A percentile compares a stretch with the other conserved stretches of the same genome.
Conservation (phyloP, 1,140 invertebrate genomes). For the Hyles euphorbiae region DNA sequence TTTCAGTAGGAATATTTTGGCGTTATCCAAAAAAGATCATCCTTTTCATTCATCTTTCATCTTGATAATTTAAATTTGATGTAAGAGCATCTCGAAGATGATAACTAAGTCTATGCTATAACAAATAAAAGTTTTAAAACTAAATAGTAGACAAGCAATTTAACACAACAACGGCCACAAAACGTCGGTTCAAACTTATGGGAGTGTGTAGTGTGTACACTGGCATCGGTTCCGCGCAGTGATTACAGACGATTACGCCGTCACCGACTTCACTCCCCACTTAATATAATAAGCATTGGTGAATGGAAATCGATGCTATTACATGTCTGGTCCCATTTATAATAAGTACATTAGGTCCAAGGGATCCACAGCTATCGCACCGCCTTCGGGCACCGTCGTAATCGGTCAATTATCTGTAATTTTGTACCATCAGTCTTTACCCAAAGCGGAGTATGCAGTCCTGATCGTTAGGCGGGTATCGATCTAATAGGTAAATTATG, state of each 20-base stretch:
- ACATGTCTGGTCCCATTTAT: constrained; percentile 66
- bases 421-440: constrained; percentile 72
- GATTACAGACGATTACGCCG: constrained; percentile 65
- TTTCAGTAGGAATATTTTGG: too few relatives aligned
- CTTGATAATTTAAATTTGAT: too few relatives aligned
- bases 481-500: constrained; percentile 68
- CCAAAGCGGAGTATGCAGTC: constrained; percentile 45
- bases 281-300: constrained; percentile 69
- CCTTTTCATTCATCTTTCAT: too few relatives aligned
- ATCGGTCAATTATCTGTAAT: constrained; percentile 72
- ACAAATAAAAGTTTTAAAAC: too few relatives aligned
- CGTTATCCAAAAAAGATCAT: too few relatives aligned
- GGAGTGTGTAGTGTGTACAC: constrained; percentile 3
- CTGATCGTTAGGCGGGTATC: constrained; percentile 45
- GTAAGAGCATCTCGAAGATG: too few relatives aligned
- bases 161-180: background rate
- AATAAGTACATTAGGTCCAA: constrained; percentile 59
- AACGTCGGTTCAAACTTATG: constrained; percentile 5
- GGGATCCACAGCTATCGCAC: constrained; percentile 29
- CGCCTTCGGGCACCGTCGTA: constrained; percentile 56
- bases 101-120: too few relatives aligned
- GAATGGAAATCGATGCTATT: constrained; percentile 71
- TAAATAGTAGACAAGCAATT: too few relatives aligned
- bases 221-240: constrained; percentile 32
- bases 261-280: constrained; percentile 65